A percentile compares a stretch with the other conserved stretches of the same genome.
phyloP scores from a whole-genome alignment of 2,113 vertebrate species.

The Jaculus jaculus region DNA sequence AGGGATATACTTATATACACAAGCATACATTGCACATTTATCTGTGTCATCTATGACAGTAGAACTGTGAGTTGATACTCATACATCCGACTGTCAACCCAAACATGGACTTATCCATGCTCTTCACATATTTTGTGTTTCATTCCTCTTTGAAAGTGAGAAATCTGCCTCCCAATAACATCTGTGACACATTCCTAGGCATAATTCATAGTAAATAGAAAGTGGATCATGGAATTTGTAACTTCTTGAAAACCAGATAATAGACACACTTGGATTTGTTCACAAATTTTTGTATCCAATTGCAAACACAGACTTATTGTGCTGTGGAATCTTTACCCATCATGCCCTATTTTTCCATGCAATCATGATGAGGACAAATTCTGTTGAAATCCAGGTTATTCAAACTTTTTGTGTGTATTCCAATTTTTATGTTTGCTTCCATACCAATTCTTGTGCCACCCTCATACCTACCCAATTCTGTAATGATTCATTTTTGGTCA shows the following conservation, averaged over 20 bases:
- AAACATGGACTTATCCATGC: background rate
- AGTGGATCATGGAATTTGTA: too few species aligned
- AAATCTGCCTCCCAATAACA: background rate
- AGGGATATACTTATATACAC: background rate
- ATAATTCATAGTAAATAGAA: background rate
- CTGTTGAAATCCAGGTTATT: background rate
- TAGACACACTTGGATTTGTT: background rate
- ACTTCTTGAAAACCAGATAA: too few species aligned
- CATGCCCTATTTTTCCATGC: background rate
- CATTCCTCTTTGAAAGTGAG: background rate
- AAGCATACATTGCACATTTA: background rate
- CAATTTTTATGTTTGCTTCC: background rate
- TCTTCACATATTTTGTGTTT: background rate
- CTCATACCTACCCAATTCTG: background rate
- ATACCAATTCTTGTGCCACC: background rate
- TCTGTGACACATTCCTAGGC: background rate
- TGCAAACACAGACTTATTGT: background rate
- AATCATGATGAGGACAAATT: background rate
- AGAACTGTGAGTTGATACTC: background rate
- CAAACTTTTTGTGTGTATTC: background rate
- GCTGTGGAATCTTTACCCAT: background rate
- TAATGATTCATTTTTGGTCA: background rate
- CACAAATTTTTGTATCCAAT: background rate
- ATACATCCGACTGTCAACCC: background rate
- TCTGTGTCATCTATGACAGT: background rate